Conservation (phyloP, 1,140 invertebrate genomes). For the Philotrypesis tridentata region DNA sequence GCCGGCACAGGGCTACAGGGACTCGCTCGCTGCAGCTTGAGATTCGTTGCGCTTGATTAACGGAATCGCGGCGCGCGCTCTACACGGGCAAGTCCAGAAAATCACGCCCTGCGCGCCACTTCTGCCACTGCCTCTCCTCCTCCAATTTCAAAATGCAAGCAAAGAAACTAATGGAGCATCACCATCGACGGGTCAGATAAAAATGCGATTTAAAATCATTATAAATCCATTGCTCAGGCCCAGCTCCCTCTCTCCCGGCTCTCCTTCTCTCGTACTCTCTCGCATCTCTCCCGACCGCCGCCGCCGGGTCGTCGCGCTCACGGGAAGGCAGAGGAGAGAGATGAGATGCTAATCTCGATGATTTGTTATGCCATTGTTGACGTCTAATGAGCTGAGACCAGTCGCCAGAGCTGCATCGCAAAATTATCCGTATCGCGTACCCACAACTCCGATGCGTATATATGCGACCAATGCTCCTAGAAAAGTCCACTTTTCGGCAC, state of each 20-base stretch:
- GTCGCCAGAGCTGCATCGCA: constrained; percentile 20
- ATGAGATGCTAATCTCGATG: constrained; percentile 64
- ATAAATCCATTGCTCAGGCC: constrained; percentile 63
- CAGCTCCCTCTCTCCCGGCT: constrained; percentile 8
- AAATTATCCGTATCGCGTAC: too few relatives aligned
- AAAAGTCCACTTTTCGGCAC: too few relatives aligned
- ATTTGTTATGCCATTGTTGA: constrained; percentile 66
- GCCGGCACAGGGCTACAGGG: too few relatives aligned
- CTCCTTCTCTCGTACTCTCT: background rate
- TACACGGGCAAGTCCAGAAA: too few relatives aligned
- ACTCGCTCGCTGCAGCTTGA: background rate
- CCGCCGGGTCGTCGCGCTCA: constrained; percentile 40
- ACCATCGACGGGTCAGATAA: constrained; percentile 43
- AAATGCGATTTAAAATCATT: constrained; percentile 64
- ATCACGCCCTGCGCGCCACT: background rate
- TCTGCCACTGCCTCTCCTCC: too few relatives aligned
- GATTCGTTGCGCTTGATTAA: constrained; percentile 50
- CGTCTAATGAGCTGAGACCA: constrained; percentile 62
- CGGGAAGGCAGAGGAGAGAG: constrained; percentile 44
- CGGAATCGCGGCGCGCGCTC: background rate
- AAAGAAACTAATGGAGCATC: constrained; percentile 20
- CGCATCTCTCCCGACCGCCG: too few relatives aligned
- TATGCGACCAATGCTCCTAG: too few relatives aligned
- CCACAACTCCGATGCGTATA: background rate
- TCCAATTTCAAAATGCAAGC: constrained; percentile 41